phyloP scores from a whole-genome alignment of 2,113 vertebrate species.

The Urocitellus parryii region DNA sequence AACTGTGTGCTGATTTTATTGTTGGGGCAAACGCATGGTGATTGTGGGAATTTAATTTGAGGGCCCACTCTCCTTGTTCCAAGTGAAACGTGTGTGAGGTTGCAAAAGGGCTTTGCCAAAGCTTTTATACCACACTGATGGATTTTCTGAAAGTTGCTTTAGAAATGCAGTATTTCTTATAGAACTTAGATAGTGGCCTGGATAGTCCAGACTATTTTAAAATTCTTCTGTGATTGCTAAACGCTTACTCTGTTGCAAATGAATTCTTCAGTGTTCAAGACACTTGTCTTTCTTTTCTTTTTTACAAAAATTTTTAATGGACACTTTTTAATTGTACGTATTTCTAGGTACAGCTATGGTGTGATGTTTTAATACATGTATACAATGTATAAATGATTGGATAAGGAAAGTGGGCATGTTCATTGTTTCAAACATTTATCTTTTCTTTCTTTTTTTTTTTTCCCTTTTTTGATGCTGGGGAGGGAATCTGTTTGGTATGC shows the following conservation, averaged over 20 bases:
- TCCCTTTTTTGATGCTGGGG: background rate
- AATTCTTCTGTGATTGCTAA: background rate
- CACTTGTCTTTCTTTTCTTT: background rate
- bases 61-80: background rate
- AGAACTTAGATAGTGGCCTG: background rate
- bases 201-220: background rate
- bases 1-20: background rate
- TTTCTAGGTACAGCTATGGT: background rate
- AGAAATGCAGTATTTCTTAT: slow-evolving; percentile 41
- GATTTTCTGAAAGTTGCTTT: slow-evolving; percentile 34
- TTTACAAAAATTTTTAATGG: background rate
- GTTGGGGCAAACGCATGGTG: slow-evolving; percentile 27
- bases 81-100: background rate
- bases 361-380: background rate
- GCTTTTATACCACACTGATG: background rate
- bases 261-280: background rate
- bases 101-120: slow-evolving; percentile 23
- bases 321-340: background rate
- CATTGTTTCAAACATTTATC: background rate
- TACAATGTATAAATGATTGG: too few species aligned
- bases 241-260: background rate
- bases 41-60: background rate
- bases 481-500: background rate
- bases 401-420: background rate
- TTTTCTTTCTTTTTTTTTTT: background rate